Conservation (phyloP, 1,140 invertebrate species). For the Thaumetopoea pityocampa region DNA sequence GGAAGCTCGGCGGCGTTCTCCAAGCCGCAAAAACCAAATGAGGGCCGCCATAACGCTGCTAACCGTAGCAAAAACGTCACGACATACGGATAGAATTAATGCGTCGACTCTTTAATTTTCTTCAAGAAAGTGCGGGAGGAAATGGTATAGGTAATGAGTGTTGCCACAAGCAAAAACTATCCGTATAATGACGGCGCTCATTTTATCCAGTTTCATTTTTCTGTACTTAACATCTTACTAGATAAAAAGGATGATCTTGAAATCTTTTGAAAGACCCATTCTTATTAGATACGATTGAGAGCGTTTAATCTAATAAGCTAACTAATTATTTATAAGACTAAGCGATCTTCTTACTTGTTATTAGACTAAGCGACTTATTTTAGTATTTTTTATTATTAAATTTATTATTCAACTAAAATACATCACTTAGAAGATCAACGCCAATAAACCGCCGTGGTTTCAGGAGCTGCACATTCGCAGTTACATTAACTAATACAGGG, state of each 20-base stretch:
- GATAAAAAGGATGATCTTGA: conserved; percentile 9
- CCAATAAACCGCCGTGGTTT: too few species aligned
- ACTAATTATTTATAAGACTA: too few species aligned
- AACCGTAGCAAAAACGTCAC: conserved; percentile 55
- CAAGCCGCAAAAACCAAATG: conserved; percentile 44
- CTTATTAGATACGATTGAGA: conserved; percentile 17
- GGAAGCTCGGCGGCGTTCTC: conserved; percentile 43
- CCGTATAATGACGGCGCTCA: conserved; percentile 58
- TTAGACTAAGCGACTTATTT: too few species aligned
- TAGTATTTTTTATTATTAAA: too few species aligned
- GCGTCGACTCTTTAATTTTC: conserved; percentile 72
- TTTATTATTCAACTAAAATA: too few species aligned
- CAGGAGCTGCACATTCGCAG: too few species aligned
- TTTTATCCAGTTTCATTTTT: conserved; percentile 43
- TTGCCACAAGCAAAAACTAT: conserved; percentile 62
- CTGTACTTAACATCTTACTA: conserved; percentile 16
- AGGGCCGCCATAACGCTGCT: conserved; percentile 54
- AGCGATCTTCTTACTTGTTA: too few species aligned
- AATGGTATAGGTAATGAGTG: conserved; percentile 61
- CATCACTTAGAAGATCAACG: too few species aligned
- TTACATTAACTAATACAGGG: too few species aligned
- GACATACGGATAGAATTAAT: conserved; percentile 69
- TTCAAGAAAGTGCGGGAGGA: conserved; percentile 70
- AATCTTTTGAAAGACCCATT: conserved; percentile 15
- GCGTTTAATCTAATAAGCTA: conserved; percentile 17